Evolutionary conservation across 2,113 vertebrate genomes (phyloP).

Genomic region (Acanthisitta chloris): DNA sequence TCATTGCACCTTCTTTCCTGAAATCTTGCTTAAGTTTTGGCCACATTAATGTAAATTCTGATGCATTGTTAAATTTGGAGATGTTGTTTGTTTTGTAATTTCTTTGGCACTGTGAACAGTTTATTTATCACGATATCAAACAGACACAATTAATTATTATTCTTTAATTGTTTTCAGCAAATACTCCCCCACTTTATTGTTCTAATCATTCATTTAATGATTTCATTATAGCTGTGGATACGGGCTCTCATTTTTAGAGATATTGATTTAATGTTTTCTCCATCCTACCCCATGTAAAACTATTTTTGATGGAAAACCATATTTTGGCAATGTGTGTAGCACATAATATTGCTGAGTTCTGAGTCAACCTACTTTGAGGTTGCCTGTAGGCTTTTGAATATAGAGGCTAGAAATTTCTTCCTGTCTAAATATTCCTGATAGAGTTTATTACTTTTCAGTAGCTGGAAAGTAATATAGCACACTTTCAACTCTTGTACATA

Average conservation of each 20-base stretch:
- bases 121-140: neutral
- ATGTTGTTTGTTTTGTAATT: neutral
- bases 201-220: neutral
- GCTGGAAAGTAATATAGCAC: neutral
- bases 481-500: neutral
- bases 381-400: neutral
- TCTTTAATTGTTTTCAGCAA: slow-evolving; percentile 10
- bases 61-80: neutral
- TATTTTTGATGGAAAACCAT: neutral
- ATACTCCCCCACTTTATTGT: neutral
- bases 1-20: neutral
- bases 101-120: neutral
- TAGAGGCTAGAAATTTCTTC: neutral
- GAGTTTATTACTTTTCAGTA: neutral
- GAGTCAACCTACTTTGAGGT: neutral
- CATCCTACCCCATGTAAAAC: neutral
- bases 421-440: slow-evolving; percentile 14
- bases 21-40: neutral
- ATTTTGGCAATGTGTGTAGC: neutral
- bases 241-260: neutral
- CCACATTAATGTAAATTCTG: neutral
- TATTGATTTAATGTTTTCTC: neutral
- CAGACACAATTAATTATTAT: neutral
- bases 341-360: neutral
- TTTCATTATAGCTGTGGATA: neutral